Evolutionary conservation across 2,113 vertebrate species (phyloP).

Genomic region (Cynopterus brachyotis): DNA sequence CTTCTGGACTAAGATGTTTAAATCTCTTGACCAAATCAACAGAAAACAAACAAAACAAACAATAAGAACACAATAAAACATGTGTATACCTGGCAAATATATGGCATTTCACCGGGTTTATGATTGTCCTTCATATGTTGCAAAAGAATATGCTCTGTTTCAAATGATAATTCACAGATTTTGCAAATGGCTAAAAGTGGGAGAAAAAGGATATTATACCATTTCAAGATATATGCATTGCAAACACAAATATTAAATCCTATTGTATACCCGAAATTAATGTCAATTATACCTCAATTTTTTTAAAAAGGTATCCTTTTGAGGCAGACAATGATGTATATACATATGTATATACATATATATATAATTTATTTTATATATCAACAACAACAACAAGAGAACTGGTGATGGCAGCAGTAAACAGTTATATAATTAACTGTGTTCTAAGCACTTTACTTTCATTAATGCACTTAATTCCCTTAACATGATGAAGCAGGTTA

Average conservation of each 20-base stretch:
- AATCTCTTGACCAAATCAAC: slow-evolving; percentile 1
- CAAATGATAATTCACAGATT: slow-evolving; percentile 98
- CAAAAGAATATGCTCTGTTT: slow-evolving; percentile 96
- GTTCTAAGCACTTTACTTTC: neutral
- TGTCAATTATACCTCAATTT: neutral
- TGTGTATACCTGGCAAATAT: slow-evolving; percentile 93
- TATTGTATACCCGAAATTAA: neutral
- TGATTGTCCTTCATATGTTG: slow-evolving; percentile 99
- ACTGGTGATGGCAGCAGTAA: neutral
- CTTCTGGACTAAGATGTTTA: neutral
- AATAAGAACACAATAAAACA: neutral
- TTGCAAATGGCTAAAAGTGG: slow-evolving; percentile 93
- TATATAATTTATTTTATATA: neutral
- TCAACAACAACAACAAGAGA: neutral
- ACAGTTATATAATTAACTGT: neutral
- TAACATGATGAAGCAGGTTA: neutral
- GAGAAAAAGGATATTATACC: neutral
- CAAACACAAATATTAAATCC: neutral
- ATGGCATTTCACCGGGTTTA: slow-evolving; percentile 99
- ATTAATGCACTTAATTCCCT: neutral
- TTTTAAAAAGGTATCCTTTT: neutral
- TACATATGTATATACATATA: neutral
- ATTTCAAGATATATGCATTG: slow-evolving; percentile 3
- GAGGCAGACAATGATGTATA: neutral
- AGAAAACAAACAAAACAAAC: neutral